Evolutionary conservation across 2,113 vertebrate species (phyloP).

Genomic region (Chaetorhynchus papuensis): DNA sequence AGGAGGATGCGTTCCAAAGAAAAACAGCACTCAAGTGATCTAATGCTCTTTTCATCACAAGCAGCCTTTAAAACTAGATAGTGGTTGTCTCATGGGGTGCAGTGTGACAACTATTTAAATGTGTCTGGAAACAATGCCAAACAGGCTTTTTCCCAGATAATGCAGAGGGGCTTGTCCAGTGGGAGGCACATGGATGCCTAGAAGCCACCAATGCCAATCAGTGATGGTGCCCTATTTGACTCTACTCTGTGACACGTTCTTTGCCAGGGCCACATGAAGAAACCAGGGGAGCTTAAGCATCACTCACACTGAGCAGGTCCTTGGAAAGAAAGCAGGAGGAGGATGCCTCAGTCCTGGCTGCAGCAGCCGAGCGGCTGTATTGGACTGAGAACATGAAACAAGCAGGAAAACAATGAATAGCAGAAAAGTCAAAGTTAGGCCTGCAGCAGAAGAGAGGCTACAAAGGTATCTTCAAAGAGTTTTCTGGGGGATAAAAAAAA

Average conservation of each 20-base stretch:
- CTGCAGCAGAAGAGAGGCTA: conserved; percentile 50
- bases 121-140: background rate
- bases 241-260: background rate
- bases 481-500: background rate
- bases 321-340: background rate
- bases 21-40: conserved; percentile 38
- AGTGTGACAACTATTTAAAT: background rate
- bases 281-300: background rate
- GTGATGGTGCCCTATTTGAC: background rate
- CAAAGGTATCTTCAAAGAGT: conserved; percentile 66
- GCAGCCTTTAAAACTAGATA: background rate
- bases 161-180: background rate
- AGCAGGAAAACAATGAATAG: conserved; percentile 22
- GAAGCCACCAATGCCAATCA: background rate
- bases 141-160: background rate
- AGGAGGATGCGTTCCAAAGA: conserved; percentile 17
- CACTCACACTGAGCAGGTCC: rapidly evolving
- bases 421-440: conserved; percentile 51
- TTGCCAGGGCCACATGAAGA: background rate
- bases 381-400: background rate
- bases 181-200: background rate
- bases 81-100: background rate
- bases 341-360: background rate
- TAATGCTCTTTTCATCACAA: conserved; percentile 34
- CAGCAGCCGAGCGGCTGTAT: background rate